phyloP scores from a whole-genome alignment of 1,140 invertebrate genomes.

The Pomacea maculata region DNA sequence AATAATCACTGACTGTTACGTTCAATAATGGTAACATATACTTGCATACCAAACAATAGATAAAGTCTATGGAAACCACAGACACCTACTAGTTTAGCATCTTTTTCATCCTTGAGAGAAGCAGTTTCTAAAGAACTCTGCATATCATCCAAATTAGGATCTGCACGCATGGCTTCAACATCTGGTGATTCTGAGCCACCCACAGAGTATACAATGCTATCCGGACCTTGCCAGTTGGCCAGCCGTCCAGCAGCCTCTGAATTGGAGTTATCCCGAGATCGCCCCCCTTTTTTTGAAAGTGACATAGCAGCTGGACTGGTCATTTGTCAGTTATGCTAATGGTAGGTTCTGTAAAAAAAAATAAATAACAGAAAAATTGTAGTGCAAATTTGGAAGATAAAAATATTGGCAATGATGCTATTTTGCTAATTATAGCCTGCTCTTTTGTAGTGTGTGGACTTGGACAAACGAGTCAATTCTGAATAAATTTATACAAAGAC shows the following conservation, averaged over 20 bases:
- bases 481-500: no score
- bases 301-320: no score
- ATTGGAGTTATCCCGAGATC: conserved; percentile 46
- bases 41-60: neutral
- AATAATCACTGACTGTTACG: no score
- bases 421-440: no score
- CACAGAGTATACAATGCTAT: conserved; percentile 18
- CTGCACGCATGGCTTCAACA: conserved; percentile 29
- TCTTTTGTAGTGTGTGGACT: no score
- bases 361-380: no score
- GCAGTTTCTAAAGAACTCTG: conserved; percentile 25
- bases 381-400: no score
- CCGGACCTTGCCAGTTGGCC: conserved; percentile 40
- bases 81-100: conserved; percentile 20
- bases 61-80: neutral
- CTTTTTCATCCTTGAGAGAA: conserved; percentile 28
- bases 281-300: conserved; percentile 27
- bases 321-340: no score
- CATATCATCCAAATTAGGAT: conserved; percentile 25
- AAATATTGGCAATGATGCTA: no score
- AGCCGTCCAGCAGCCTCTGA: conserved; percentile 44
- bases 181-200: conserved; percentile 38
- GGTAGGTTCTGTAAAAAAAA: no score
- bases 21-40: neutral
- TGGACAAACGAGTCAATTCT: no score